Base-by-base conservation (phyloP, 1,140 invertebrate genomes). In the Geopemphigus sp. region DNA sequence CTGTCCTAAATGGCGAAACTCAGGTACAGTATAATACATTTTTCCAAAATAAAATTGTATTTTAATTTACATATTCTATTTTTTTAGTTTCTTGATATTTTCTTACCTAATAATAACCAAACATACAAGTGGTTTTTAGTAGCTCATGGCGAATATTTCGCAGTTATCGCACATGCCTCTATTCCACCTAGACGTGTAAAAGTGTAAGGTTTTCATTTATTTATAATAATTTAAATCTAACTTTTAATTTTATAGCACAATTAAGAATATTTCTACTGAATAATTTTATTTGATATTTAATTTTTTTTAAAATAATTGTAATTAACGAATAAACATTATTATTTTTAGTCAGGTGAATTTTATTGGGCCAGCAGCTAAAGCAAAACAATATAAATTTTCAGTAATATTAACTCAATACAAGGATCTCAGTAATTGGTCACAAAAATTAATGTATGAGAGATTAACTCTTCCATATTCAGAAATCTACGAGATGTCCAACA, bases 1-100 rank as follows among this genome's bases (percentile, higher is more conserved):
- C 29, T 10, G 72, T 84, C 12, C 50, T 82, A 57, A 53, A 61
- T 68, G 83, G 83, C 14, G 63, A 70, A 22, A 45, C 47, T n/a
- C 80, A 83, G 72, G 82, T 82, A 32, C 22, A 56, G 22, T 54
- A 54, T 74, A 29, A 10, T 57, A 29, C 24, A 70, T 45, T 64
- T 29, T n/a, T 64, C 50, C 26, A n/a, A 24, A 14, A 64, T 2
- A 64, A 63, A 63, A 22, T 14, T 22, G 12, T 39, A 19, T 66
- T 39, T 66, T 45, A 19, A 54, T 47, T 29, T 39, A 63, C 6
- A 32, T 3, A 56, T 66, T 57, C 22, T 80, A 22, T 68, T 61
- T 47, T 63, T 59, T 72, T 57, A 73, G 80, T 15, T 19, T 54
- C n/a, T 73, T 59, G 50, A 73, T 17, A 73, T 73, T 63, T 39